Evolutionary conservation across 2,113 vertebrate species (phyloP).

Genomic region (Notothenia coriiceps): DNA sequence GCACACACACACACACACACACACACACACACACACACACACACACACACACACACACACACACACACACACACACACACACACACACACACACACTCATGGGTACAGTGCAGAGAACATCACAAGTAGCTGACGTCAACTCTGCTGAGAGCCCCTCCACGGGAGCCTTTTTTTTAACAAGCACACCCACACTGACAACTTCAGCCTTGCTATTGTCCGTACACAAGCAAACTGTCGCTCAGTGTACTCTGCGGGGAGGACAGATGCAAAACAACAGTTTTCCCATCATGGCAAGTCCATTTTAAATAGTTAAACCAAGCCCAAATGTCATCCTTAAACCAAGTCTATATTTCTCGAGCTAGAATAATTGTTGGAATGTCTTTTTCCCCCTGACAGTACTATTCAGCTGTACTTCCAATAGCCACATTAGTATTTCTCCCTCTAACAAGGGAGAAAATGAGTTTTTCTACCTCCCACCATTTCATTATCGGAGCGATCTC

Average conservation of each 20-base stretch:
- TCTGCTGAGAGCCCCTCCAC: slow-evolving; percentile 66
- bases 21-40: too few species aligned
- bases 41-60: too few species aligned
- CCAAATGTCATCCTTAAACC: slow-evolving; percentile 48
- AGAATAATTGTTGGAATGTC: slow-evolving; percentile 58
- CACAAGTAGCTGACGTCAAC: slow-evolving; percentile 75
- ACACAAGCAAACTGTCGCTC: slow-evolving; percentile 64
- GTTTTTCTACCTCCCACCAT: slow-evolving; percentile 80
- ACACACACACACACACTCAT: not conserved
- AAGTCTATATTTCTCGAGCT: slow-evolving; percentile 42
- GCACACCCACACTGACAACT: slow-evolving; percentile 77
- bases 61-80: not conserved
- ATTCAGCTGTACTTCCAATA: slow-evolving; percentile 65
- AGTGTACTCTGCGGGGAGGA: slow-evolving; percentile 43
- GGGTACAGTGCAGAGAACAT: slow-evolving; percentile 49
- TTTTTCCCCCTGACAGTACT: slow-evolving; percentile 41
- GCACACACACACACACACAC: slow-evolving; percentile 23
- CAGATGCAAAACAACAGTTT: slow-evolving; percentile 58
- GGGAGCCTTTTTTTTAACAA: slow-evolving; percentile 72
- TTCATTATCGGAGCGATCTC: slow-evolving; percentile 82
- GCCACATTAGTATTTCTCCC: slow-evolving; percentile 72
- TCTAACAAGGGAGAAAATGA: slow-evolving; percentile 76
- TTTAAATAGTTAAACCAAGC: slow-evolving; percentile 34
- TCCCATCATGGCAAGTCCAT: slow-evolving; percentile 47
- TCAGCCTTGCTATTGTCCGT: slow-evolving; percentile 73